Conservation (phyloP, 2,797 vertebrate genomes). For the Tolypeutes matacus region DNA sequence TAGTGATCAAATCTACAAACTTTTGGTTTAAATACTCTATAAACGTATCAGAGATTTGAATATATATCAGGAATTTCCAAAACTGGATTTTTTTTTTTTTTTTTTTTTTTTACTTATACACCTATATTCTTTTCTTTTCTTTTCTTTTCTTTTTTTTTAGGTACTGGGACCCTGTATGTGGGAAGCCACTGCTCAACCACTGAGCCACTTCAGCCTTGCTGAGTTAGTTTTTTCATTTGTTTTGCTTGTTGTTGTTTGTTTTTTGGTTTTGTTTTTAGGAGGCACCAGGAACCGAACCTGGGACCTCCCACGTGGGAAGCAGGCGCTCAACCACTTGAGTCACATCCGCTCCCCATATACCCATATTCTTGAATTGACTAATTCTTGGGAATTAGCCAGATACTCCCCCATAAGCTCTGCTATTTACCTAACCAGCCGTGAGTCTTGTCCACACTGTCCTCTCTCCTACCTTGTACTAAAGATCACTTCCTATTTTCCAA, state of each 20-base stretch:
- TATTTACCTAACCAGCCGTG: background rate
- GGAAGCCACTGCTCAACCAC: no score
- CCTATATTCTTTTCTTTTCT: no score
- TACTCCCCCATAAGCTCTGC: fast-evolving
- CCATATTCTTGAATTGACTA: background rate
- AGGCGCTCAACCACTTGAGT: no score
- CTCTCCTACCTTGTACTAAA: background rate
- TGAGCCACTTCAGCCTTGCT: no score
- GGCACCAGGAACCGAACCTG: no score
- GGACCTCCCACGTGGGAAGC: no score
- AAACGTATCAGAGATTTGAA: background rate
- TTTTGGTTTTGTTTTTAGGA: no score
- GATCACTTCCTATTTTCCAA: background rate
- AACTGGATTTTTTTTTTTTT: background rate
- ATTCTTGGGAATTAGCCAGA: background rate
- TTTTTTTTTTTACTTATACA: background rate
- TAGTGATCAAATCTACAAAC: background rate
- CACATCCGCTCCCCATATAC: no score
- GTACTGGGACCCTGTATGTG: no score
- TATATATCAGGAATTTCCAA: background rate
- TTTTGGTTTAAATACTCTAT: background rate
- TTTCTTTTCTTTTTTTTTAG: no score
- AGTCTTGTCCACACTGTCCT: fast-evolving
- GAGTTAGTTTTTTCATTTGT: no score
- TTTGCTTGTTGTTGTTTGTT: no score